A percentile compares a stretch with the other conserved stretches of the same genome.
Conservation (phyloP, 35 echinoderm and acorn worm genomes). For the Ptychodera flava region DNA sequence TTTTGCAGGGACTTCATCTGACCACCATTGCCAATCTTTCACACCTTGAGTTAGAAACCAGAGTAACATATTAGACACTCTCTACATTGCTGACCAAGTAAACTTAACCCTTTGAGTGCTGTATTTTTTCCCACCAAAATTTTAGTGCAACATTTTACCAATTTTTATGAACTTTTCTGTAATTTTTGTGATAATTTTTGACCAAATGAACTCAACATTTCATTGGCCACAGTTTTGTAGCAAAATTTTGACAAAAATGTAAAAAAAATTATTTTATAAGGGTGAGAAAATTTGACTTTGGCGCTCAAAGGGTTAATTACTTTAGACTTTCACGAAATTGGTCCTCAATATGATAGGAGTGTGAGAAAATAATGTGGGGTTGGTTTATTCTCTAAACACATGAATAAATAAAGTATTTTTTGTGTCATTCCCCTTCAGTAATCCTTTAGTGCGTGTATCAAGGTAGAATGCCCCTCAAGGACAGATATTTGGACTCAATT, state of each 20-base stretch:
- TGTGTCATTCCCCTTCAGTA: too few species aligned
- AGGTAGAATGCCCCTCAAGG: too few species aligned
- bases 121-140: too few species aligned
- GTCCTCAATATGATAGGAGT: background rate
- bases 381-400: background rate
- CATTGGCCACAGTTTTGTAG: too few species aligned
- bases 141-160: too few species aligned
- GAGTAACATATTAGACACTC: background rate
- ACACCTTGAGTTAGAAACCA: constrained; percentile 41
- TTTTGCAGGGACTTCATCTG: constrained; percentile 63
- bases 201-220: too few species aligned
- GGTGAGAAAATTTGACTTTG: background rate
- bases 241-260: too few species aligned
- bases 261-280: background rate
- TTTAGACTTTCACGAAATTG: background rate
- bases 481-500: too few species aligned
- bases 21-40: constrained; percentile 74
- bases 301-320: background rate
- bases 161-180: too few species aligned
- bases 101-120: background rate
- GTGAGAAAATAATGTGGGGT: background rate
- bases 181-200: too few species aligned
- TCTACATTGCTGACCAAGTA: background rate
- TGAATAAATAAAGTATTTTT: too few species aligned
- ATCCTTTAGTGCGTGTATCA: too few species aligned